Percentiles rank a stretch among this genome's conserved stretches.
Evolutionary conservation across 2,888 invertebrate species (phyloP).

Genomic region (Fissipunctia ypsillon): DNA sequence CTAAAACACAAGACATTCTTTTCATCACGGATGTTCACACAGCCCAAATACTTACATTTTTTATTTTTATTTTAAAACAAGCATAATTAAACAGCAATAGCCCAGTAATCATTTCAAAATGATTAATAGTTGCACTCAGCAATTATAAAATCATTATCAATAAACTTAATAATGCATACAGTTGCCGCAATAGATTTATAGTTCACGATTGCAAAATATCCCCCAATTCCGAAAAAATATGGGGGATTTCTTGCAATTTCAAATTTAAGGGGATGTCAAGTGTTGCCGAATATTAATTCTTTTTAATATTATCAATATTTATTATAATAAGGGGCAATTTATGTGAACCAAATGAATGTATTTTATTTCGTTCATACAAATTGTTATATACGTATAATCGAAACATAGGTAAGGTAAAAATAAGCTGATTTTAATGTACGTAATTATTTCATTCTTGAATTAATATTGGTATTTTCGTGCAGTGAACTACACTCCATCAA

Average conservation of each 20-base stretch:
- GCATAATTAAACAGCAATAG: constrained; percentile 84
- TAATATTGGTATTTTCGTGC: constrained; percentile 81
- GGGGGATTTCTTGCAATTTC: constrained; percentile 73
- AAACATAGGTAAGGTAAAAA: constrained; percentile 88
- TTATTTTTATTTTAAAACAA: constrained; percentile 77
- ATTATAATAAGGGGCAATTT: constrained; percentile 85
- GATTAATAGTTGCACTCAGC: constrained; percentile 75
- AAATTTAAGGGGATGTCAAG: constrained; percentile 87
- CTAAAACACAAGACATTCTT: constrained; percentile 86
- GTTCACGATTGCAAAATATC: constrained; percentile 76
- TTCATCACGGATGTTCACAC: constrained; percentile 81
- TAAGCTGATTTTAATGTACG: constrained; percentile 90
- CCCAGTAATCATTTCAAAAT: constrained; percentile 84
- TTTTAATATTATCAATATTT: constrained; percentile 89
- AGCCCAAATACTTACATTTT: constrained; percentile 84
- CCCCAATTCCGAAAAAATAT: constrained; percentile 56
- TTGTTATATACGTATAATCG: constrained; percentile 84
- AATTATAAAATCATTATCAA: constrained; percentile 70
- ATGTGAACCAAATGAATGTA: constrained; percentile 71
- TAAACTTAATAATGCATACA: constrained; percentile 77
- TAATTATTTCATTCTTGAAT: constrained; percentile 89
- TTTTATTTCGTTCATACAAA: constrained; percentile 73
- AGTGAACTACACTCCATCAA: constrained; percentile 49
- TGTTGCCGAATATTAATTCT: constrained; percentile 90
- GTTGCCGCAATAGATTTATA: constrained; percentile 89